Conservation (phyloP, 1,140 invertebrate species). For the Cardiocondyla obscurior region DNA sequence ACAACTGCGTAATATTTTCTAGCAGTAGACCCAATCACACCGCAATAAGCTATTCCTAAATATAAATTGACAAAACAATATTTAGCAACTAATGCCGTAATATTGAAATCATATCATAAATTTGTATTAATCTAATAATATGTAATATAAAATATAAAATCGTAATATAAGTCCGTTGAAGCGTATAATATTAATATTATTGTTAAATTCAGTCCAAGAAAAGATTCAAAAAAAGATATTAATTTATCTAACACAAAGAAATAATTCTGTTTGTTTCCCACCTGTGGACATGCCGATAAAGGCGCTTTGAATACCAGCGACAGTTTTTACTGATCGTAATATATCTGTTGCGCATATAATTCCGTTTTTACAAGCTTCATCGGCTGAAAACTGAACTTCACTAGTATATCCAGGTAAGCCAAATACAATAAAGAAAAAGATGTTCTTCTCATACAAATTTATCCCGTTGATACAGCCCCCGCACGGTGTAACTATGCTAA, state of each 20-base stretch:
- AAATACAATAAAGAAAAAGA: slow-evolving; percentile 87
- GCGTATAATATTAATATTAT: not conserved
- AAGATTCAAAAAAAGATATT: not conserved
- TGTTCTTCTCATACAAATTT: slow-evolving; percentile 86
- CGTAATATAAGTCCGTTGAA: too few relatives aligned
- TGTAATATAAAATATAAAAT: too few relatives aligned
- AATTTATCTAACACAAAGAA: not conserved
- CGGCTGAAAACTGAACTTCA: slow-evolving; percentile 83
- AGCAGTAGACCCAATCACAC: slow-evolving; percentile 87
- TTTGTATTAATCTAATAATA: not conserved
- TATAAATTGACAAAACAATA: not conserved
- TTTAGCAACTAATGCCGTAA: not conserved
- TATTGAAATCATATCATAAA: not conserved
- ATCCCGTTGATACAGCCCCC: slow-evolving; percentile 86
- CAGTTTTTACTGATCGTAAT: slow-evolving; percentile 80
- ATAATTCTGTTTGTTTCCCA: slow-evolving; percentile 50
- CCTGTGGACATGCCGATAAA: slow-evolving; percentile 87
- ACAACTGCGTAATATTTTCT: slow-evolving; percentile 89
- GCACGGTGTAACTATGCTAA: slow-evolving; percentile 76
- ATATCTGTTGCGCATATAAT: slow-evolving; percentile 84
- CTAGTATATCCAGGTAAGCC: slow-evolving; percentile 78
- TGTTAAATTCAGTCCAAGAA: not conserved
- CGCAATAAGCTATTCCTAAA: slow-evolving; percentile 85
- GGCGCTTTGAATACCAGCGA: slow-evolving; percentile 82
- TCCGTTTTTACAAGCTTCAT: slow-evolving; percentile 85